Evolutionary conservation across 2,113 vertebrate genomes (phyloP).

Genomic region (Balaeniceps rex): DNA sequence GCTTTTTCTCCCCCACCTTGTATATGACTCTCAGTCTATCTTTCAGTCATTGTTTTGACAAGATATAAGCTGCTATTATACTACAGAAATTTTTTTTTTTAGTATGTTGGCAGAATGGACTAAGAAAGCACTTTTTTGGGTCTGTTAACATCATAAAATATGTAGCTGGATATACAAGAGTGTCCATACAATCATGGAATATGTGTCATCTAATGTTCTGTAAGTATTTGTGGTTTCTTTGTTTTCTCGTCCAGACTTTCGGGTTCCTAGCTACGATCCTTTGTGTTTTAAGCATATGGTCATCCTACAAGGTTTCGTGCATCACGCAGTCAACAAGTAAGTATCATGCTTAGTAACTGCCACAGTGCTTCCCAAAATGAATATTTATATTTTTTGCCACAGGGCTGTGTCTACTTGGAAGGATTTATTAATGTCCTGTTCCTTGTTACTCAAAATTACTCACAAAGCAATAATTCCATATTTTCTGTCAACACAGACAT

Average conservation of each 20-base stretch:
- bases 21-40: neutral
- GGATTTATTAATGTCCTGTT: neutral
- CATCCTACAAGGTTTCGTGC: slow-evolving; percentile 87
- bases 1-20: neutral
- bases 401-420: neutral
- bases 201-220: neutral
- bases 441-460: neutral
- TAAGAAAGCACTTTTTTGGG: neutral
- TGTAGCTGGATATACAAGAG: neutral
- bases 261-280: slow-evolving; percentile 90
- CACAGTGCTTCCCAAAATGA: neutral
- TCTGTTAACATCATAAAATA: neutral
- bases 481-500: neutral
- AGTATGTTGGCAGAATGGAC: neutral
- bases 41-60: neutral
- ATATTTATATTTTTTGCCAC: neutral
- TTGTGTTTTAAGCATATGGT: slow-evolving; percentile 85
- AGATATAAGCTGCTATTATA: neutral
- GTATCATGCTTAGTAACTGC: neutral
- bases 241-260: slow-evolving; percentile 78
- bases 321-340: slow-evolving; percentile 84
- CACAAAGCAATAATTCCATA: neutral
- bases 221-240: slow-evolving; percentile 26
- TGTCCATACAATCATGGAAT: neutral
- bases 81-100: neutral